Conservation (phyloP, 2,888 invertebrate species). For the Timema cristinae region DNA sequence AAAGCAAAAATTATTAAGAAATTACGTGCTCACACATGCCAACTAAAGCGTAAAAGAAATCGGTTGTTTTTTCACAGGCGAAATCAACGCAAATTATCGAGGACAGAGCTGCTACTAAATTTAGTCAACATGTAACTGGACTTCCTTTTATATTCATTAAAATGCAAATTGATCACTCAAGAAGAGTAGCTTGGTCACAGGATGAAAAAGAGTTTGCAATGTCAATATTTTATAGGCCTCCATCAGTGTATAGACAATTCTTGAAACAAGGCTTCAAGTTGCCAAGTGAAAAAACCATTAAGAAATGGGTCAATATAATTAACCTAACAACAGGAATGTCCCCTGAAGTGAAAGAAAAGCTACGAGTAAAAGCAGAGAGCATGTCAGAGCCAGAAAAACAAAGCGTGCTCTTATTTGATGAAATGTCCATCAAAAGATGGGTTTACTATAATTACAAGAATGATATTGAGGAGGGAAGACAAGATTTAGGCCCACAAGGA, state of each 20-base stretch:
- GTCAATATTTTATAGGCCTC: constrained; percentile 38
- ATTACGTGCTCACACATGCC: not conserved
- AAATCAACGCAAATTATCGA: not conserved
- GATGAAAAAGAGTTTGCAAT: constrained; percentile 36
- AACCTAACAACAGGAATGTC: constrained; percentile 34
- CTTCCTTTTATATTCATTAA: constrained; percentile 7
- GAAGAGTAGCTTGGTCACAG: constrained; percentile 31
- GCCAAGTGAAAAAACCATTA: constrained; percentile 31
- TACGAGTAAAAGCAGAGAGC: constrained; percentile 30
- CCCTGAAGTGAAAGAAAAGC: constrained; percentile 31
- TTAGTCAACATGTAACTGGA: not conserved
- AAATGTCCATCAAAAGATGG: constrained; percentile 34
- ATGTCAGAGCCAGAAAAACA: constrained; percentile 34
- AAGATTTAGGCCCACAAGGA: constrained; percentile 33
- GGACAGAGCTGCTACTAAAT: not conserved
- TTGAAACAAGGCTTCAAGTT: constrained; percentile 35
- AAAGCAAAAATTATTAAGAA: not conserved
- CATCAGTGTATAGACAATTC: constrained; percentile 35
- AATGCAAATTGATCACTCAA: not conserved
- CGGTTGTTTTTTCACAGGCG: not conserved
- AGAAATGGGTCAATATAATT: constrained; percentile 34
- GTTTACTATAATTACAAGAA: constrained; percentile 32
- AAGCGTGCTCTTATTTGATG: constrained; percentile 35
- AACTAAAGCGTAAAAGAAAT: not conserved
- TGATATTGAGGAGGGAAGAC: constrained; percentile 34